A percentile compares a stretch with the other conserved stretches of the same genome.
Evolutionary conservation across 2,888 invertebrate genomes (phyloP).

Genomic region (Carterocephalus palaemon): DNA sequence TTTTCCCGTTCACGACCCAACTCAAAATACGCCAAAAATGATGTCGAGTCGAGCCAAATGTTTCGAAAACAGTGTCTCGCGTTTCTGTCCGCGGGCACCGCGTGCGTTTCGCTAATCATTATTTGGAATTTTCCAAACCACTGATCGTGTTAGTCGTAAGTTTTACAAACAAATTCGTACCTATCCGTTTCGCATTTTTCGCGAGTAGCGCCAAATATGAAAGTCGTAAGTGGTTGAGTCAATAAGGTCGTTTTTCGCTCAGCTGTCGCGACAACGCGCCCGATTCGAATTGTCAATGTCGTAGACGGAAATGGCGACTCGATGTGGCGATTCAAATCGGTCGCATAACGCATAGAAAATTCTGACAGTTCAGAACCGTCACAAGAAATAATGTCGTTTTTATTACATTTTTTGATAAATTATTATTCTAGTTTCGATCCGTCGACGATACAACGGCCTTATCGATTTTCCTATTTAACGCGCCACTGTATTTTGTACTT

Average conservation of each 20-base stretch:
- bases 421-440: slow-evolving; percentile 73
- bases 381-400: slow-evolving; percentile 77
- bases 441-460: slow-evolving; percentile 63
- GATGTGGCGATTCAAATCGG: slow-evolving; percentile 27
- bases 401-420: slow-evolving; percentile 79
- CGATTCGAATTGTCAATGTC: slow-evolving; percentile 40
- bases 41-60: slow-evolving; percentile 72
- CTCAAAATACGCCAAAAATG: slow-evolving; percentile 80
- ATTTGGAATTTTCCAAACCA: slow-evolving; percentile 83
- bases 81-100: slow-evolving; percentile 66
- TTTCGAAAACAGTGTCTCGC: slow-evolving; percentile 77
- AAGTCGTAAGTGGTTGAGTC: slow-evolving; percentile 61
- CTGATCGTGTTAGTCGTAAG: slow-evolving; percentile 69
- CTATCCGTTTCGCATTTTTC: slow-evolving; percentile 71
- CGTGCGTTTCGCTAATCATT: slow-evolving; percentile 63
- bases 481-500: slow-evolving; percentile 71
- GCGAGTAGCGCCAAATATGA: slow-evolving; percentile 71
- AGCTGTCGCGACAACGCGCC: slow-evolving; percentile 47
- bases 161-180: slow-evolving; percentile 72
- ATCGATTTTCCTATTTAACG: slow-evolving; percentile 77
- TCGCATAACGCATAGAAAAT: slow-evolving; percentile 61
- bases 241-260: slow-evolving; percentile 55
- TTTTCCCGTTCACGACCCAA: slow-evolving; percentile 76
- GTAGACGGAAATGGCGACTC: slow-evolving; percentile 1
- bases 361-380: slow-evolving; percentile 73